Conservation (phyloP, 2,888 invertebrate species). For the Zaprionus lineosus region DNA sequence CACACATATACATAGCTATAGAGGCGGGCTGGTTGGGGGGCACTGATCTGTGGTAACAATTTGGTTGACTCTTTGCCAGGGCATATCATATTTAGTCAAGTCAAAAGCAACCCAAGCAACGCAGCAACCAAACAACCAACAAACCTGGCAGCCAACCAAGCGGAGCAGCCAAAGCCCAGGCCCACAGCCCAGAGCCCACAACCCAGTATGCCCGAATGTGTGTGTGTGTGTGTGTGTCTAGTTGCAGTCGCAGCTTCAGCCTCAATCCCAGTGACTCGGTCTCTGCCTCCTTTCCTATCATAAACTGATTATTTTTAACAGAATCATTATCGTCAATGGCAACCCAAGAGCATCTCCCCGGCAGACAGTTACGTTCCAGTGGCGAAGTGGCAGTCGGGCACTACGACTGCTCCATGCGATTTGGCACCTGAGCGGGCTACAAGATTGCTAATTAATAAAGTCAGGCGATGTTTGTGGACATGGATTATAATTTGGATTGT, state of each 20-base stretch:
- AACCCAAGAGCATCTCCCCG: slow-evolving; percentile 46
- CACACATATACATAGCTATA: not conserved
- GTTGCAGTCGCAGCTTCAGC: slow-evolving; percentile 6
- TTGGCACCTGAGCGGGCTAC: not conserved
- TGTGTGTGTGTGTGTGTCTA: too few relatives aligned
- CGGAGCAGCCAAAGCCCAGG: slow-evolving; percentile 27
- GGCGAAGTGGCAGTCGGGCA: slow-evolving; percentile 9
- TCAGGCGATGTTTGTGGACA: too few relatives aligned
- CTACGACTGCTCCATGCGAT: not conserved
- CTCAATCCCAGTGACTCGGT: slow-evolving; percentile 1
- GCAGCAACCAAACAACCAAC: slow-evolving; percentile 19
- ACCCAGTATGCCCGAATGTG: too few relatives aligned
- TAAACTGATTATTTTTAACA: slow-evolving; percentile 78
- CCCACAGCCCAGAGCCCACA: too few relatives aligned
- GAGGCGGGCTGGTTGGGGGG: slow-evolving; percentile 19
- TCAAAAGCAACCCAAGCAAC: slow-evolving; percentile 19
- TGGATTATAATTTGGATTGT: too few relatives aligned
- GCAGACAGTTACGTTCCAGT: slow-evolving; percentile 20
- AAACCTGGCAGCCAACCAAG: slow-evolving; percentile 31
- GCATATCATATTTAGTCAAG: slow-evolving; percentile 71
- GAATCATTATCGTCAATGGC: slow-evolving; percentile 69
- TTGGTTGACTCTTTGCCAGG: slow-evolving; percentile 71
- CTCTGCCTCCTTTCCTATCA: slow-evolving; percentile 55
- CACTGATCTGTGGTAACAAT: slow-evolving; percentile 64
- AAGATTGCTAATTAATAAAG: not conserved